Conservation (phyloP, 37 sponge, comb jelly and placozoan genomes). For the Spongilla lacustris region DNA sequence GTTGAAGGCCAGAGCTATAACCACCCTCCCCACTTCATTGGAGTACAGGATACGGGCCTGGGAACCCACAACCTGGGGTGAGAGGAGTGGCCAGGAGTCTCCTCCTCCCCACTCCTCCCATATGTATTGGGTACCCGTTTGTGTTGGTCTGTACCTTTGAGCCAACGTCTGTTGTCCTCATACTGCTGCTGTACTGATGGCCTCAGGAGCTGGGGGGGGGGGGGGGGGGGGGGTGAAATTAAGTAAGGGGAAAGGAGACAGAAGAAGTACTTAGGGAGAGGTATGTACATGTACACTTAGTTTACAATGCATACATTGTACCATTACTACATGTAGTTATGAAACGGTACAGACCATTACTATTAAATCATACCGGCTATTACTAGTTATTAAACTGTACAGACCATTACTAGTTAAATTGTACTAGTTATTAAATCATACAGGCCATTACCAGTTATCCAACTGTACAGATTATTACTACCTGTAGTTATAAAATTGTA, state of each 20-base stretch:
- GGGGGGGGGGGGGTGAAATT: not conserved
- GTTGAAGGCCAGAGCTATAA: constrained; percentile 93
- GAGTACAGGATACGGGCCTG: constrained; percentile 95
- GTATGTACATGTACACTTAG: too few species aligned
- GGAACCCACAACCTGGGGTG: constrained; percentile 92
- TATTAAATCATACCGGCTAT: too few species aligned
- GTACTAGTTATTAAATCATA: too few species aligned
- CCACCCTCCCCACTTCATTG: constrained; percentile 81
- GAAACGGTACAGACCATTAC: too few species aligned
- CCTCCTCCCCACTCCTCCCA: not conserved
- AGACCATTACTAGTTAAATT: too few species aligned
- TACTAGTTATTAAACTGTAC: too few species aligned
- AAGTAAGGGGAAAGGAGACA: not conserved
- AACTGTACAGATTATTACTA: too few species aligned
- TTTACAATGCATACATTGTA: not conserved
- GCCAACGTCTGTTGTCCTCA: constrained; percentile 90
- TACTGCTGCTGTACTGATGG: constrained; percentile 76
- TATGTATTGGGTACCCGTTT: constrained; percentile 64
- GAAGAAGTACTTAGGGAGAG: not conserved
- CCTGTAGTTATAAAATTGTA: too few species aligned
- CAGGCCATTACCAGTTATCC: too few species aligned
- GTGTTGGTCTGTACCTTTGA: constrained; percentile 86
- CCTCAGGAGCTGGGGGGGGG: constrained; percentile 53
- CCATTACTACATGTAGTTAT: too few species aligned
- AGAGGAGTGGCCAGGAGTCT: not conserved